phyloP scores from a whole-genome alignment of 2,797 vertebrate species.

The Pygocentrus nattereri region DNA sequence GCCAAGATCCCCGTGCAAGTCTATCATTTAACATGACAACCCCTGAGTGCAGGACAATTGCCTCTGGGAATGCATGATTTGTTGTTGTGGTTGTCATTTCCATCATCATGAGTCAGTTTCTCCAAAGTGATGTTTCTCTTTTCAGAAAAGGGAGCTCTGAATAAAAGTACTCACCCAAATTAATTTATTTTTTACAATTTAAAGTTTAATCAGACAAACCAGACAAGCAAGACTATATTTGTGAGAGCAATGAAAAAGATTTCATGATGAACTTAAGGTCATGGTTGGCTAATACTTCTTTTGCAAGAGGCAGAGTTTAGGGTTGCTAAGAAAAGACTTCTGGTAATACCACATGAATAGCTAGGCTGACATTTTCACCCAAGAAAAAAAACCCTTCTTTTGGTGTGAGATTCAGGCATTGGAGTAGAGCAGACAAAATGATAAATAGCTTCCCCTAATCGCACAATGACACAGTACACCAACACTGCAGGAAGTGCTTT shows the following conservation, averaged over 20 bases:
- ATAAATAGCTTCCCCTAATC: slow-evolving; percentile 37
- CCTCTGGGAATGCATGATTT: neutral
- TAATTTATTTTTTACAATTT: slow-evolving; percentile 20
- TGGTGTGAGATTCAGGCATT: slow-evolving; percentile 4
- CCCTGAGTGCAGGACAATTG: slow-evolving; percentile 45
- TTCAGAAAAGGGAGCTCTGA: slow-evolving; percentile 14
- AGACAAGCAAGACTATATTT: neutral
- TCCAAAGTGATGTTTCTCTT: neutral
- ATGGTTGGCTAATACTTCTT: slow-evolving; percentile 10
- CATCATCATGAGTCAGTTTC: slow-evolving; percentile 6
- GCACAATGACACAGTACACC: slow-evolving; percentile 32
- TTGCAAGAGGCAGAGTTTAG: slow-evolving; percentile 9
- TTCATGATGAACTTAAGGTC: slow-evolving; percentile 1
- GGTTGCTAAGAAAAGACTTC: neutral
- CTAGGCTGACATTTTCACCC: slow-evolving; percentile 8
- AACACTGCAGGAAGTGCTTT: slow-evolving; percentile 33
- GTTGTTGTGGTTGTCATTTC: slow-evolving; percentile 30
- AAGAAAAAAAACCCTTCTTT: neutral
- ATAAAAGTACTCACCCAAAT: neutral
- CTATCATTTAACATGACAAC: slow-evolving; percentile 42
- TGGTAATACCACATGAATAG: neutral
- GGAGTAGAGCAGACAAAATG: slow-evolving; percentile 13
- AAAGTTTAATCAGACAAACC: slow-evolving; percentile 30
- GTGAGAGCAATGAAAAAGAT: slow-evolving; percentile 49
- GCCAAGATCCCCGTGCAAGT: slow-evolving; percentile 53